phyloP scores from a whole-genome alignment of 2,113 vertebrate genomes.

The Thunnus thynnus region DNA sequence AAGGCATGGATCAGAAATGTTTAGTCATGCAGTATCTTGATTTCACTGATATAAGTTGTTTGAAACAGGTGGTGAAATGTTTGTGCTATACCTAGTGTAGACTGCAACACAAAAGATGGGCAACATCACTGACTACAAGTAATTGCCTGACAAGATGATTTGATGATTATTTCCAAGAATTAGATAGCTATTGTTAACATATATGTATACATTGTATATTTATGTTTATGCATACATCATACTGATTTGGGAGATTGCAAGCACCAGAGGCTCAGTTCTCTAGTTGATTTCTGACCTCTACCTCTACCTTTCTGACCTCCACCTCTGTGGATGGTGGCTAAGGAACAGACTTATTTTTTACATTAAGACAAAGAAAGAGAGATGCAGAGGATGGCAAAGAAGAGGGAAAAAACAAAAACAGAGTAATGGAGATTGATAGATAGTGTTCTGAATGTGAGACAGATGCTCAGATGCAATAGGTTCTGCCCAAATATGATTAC shows the following conservation, averaged over 20 bases:
- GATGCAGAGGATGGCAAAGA: background rate
- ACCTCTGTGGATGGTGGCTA: background rate
- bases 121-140: background rate
- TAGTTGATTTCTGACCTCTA: slow-evolving; percentile 25
- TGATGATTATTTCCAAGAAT: too few species aligned
- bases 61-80: background rate
- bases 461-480: slow-evolving; percentile 51
- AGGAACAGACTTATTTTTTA: background rate
- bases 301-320: too few species aligned
- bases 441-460: slow-evolving; percentile 32
- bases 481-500: slow-evolving; percentile 55
- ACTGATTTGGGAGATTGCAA: too few species aligned
- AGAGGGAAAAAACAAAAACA: too few species aligned
- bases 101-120: background rate
- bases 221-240: too few species aligned
- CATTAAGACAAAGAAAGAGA: background rate
- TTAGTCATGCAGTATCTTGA: background rate
- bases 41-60: background rate
- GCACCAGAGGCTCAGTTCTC: background rate
- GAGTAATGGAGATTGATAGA: slow-evolving; percentile 36
- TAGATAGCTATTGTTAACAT: too few species aligned
- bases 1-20: slow-evolving; percentile 1
- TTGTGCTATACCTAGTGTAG: background rate
- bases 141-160: background rate
- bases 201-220: too few species aligned